Evolutionary conservation across 2,888 invertebrate species (phyloP), one percentile per base, ranked within the genome.

Genomic region (Omphaloscelis lunosa): DNA sequence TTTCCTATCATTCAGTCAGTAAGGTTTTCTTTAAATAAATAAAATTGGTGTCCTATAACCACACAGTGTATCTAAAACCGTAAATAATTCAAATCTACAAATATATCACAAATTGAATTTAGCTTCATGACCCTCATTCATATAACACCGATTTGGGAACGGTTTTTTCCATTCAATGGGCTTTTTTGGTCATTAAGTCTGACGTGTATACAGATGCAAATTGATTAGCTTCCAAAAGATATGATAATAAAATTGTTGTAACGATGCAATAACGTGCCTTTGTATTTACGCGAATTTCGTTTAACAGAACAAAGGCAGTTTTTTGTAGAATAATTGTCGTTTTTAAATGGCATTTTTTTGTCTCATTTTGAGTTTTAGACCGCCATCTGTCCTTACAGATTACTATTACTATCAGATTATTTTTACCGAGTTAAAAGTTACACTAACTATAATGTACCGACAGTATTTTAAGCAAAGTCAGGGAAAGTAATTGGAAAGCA

Each of bases 101-200:
- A 85, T 85, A 84, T 86, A 84, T 80, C 76, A 81, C 78, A 86
- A 86, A 86, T 86, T 86, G 78, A 85, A 86, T 85, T 86, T 80
- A 80, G 78, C 72, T 80, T 75, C 86, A 79, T 84, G 78, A 76
- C 80, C 86, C 85, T 79, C 78, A 77, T 86, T 86, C 86, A 72
- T 80, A 78, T 84, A 75, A 86, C 80, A 86, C 75, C 86, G 72
- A 80, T 86, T 86, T 86, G 53, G 74, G 56, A 86, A 71, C 77
- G 84, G 74, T 84, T 86, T 86, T 86, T 85, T 86, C 82, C 82
- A 86, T 80, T 83, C 77, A 84, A 76, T 84, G 80, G 84, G 79
- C 81, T 78, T 77, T 86, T 79, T 75, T 75, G 84, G 81, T 86
- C 86, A 84, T 86, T 86, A 86, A 84, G 59, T 75, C 79, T 75